Evolutionary conservation across 2,113 vertebrate species (phyloP), one percentile per base, ranked within the genome.

Genomic region (Collichthys lucidus): DNA sequence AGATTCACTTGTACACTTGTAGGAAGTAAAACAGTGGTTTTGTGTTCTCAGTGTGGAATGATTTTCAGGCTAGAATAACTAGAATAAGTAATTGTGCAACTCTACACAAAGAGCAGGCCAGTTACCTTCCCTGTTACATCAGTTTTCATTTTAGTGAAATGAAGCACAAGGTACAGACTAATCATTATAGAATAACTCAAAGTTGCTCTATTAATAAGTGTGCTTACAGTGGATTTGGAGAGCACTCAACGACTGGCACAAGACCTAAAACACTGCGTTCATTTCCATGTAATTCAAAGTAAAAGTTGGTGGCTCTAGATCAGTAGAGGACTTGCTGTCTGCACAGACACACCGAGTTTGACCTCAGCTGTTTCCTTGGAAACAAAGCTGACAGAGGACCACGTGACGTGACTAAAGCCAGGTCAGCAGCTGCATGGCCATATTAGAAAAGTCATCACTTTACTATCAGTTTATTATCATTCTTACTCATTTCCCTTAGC

Each of bases 321-420:
- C 12, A 53, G 42, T 2, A 35, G 31, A 0, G 19, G n/a, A 10
- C 35, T n/a, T 0, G 1, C 31, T 65, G 4, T 24, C 16, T 11
- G 42, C 4, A 60, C 24, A 47, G 5, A 26, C 10, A 10, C n/a
- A 0, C 35, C 31, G 59, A 72, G 22, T 71, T 80, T 85, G 68
- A 79, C 57, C 66, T 55, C 52, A n/a, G 26, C 71, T 35, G 47
- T 70, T 80, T 85, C 59, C 60, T 56, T 67, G 0, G 1, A 55
- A 76, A 65, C 49, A 69, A 83, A 73, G 69, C 66, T 83, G 80
- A 83, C 69, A 22, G 44, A 55, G 56, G 56, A 69, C 80, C 65
- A 76, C 79, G 49, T 74, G 53, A 63, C 57, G 19, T 19, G 20
- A 56, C 55, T 42, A 0, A 19, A 49, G 59, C 59, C 15, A 49